These are phyloP conservation scores for Apis laboriosa DNA, from an alignment of 1,140 invertebrate genomes.

Conservation along the genomic window DNA sequence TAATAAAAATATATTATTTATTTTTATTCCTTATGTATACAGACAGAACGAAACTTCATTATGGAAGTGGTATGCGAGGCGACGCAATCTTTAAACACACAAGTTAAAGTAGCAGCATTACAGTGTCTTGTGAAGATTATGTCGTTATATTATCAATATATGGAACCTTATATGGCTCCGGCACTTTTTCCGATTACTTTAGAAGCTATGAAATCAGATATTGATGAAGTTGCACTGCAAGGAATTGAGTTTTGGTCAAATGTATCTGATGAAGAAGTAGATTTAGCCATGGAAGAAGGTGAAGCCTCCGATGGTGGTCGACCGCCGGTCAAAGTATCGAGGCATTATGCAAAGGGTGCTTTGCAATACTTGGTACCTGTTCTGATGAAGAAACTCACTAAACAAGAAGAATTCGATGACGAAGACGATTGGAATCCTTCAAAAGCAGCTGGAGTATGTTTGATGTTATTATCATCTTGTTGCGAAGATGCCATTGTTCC, in stretches of 20 bases:
- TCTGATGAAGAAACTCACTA: slow-evolving; percentile 95
- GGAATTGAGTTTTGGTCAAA: slow-evolving; percentile 99
- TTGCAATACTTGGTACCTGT: slow-evolving; percentile 97
- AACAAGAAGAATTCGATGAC: slow-evolving; percentile 96
- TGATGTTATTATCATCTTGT: slow-evolving; percentile 98
- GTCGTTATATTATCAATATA: slow-evolving; percentile 98
- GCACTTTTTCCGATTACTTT: slow-evolving; percentile 99
- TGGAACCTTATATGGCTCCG: slow-evolving; percentile 99
- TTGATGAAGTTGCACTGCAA: slow-evolving; percentile 97
- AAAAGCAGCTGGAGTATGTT: slow-evolving; percentile 99
- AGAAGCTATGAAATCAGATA: slow-evolving; percentile 98
- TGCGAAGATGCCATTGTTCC: slow-evolving; percentile 99
- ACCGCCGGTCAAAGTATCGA: slow-evolving; percentile 93
- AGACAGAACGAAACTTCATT: slow-evolving; percentile 98
- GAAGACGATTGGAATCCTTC: slow-evolving; percentile 99
- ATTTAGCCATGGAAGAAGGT: slow-evolving; percentile 95
- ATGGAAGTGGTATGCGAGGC: slow-evolving; percentile 99
- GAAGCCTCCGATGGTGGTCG: slow-evolving; percentile 96
- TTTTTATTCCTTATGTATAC: slow-evolving; percentile 54
- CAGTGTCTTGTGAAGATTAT: slow-evolving; percentile 99
- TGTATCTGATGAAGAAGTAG: slow-evolving; percentile 99
- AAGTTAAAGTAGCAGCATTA: slow-evolving; percentile 96
- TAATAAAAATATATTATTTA: background rate
- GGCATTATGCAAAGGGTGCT: slow-evolving; percentile 97
- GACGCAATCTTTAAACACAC: slow-evolving; percentile 91